Percentiles rank a stretch among this genome's conserved stretches.
phyloP scores from a whole-genome alignment of 2,888 invertebrate species.

The Mantis religiosa region DNA sequence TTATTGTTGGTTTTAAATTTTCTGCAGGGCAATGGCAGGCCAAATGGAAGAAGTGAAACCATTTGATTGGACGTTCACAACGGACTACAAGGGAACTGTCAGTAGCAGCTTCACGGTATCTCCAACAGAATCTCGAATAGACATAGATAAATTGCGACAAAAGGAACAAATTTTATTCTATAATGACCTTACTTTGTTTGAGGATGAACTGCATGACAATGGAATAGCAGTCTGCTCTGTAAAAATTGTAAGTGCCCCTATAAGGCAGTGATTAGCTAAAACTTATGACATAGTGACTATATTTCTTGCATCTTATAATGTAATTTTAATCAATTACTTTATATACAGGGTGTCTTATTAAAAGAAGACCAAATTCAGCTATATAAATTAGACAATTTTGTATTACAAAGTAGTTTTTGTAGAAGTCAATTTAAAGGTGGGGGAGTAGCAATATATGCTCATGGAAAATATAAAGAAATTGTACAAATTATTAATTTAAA shows the following conservation, averaged over 20 bases:
- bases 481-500: too few relatives aligned
- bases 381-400: too few relatives aligned
- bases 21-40: constrained; percentile 60
- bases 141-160: constrained; percentile 81
- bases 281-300: too few relatives aligned
- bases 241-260: constrained; percentile 74
- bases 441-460: too few relatives aligned
- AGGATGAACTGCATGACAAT: constrained; percentile 98
- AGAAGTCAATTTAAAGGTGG: too few relatives aligned
- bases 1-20: constrained; percentile 23
- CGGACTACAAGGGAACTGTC: constrained; percentile 82
- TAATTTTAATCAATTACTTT: too few relatives aligned
- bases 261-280: too few relatives aligned
- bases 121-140: constrained; percentile 69
- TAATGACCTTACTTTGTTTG: constrained; percentile 88
- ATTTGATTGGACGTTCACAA: constrained; percentile 97
- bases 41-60: constrained; percentile 68
- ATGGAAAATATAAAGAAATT: too few relatives aligned
- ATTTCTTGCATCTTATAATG: too few relatives aligned
- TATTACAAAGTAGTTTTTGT: too few relatives aligned
- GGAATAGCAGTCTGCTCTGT: constrained; percentile 86
- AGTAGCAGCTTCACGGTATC: constrained; percentile 56
- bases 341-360: too few relatives aligned
- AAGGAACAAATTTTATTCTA: constrained; percentile 92
- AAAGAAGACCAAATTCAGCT: too few relatives aligned